Evolutionary conservation across 2,113 vertebrate genomes (phyloP).

Genomic region (Macaca nemestrina): DNA sequence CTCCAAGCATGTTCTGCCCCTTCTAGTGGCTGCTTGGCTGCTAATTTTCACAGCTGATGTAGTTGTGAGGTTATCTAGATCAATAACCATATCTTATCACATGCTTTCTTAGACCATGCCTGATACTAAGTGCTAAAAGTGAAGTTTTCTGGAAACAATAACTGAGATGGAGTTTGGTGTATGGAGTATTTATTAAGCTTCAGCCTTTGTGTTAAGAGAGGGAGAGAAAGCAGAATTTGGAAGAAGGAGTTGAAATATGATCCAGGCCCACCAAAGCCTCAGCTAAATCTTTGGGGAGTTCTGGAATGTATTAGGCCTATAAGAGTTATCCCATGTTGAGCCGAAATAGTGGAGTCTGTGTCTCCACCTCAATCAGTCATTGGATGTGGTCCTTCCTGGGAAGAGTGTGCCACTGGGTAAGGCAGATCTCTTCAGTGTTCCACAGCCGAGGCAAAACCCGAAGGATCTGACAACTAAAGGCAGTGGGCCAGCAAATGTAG

Average conservation of each 20-base stretch:
- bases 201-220: background rate
- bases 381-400: background rate
- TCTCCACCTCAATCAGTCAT: too few species aligned
- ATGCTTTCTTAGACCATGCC: background rate
- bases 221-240: background rate
- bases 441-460: background rate
- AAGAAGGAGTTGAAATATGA: background rate
- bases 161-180: background rate
- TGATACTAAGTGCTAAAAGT: background rate
- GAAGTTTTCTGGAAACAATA: background rate
- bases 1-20: background rate
- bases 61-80: background rate
- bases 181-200: background rate
- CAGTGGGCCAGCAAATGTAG: background rate
- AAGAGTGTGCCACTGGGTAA: background rate
- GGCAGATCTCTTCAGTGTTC: background rate
- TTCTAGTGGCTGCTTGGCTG: background rate
- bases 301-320: background rate
- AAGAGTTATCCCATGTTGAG: background rate
- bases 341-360: background rate
- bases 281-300: background rate
- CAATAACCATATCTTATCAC: background rate
- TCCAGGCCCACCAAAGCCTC: background rate
- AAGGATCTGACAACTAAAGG: background rate
- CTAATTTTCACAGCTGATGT: background rate